Base-by-base conservation (phyloP, 2,797 vertebrate genomes). In the Brachyalestes nurse region DNA sequence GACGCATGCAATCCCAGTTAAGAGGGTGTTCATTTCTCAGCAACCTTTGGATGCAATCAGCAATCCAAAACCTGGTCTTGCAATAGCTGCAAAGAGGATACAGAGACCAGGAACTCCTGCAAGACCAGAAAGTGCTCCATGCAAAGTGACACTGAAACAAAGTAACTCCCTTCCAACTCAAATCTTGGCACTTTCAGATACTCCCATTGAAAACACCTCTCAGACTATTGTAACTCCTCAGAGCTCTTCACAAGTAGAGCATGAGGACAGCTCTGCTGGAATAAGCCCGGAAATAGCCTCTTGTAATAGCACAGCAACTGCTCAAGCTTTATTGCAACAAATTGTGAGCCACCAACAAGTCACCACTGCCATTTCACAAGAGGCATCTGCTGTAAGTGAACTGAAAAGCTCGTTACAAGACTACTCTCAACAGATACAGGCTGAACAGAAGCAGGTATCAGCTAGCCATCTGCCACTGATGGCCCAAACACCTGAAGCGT, bases 11-110 rank as follows among this genome's bases (percentile, higher is more conserved):
- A 97, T 97, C 85, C 98, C 97, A 72, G 91, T 97, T 73, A 99
- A 99, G 92, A 97, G 98, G 86, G 96, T 97, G 74, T 95, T 97
- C 72, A 95, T 97, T 91, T 96, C 96, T 83, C 96, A 97, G 89
- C 95, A 96, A 88, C 91, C 95, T 72, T 58, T 91, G 78, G 89
- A 88, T 83, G 71, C 88, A 62, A 7, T 86, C 40, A 96, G 96
- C 89, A 87, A 91, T 92, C 91, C 94, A 81, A 96, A 95, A 89
- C 89, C 88, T 79, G 89, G 91, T 82, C 79, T 89, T 76, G 88
- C 90, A 79, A 86, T 91, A 83, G 89, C 89, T 49, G 82, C 93
- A 79, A 96, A 95, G 91, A 97, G 94, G 85, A 92, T 95, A 86
- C 94, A 93, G n/a, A 93, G 96, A 84, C 91, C 86, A 78, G 95